Evolutionary conservation across 1,140 invertebrate genomes (phyloP).

Genomic region (Procambarus clarkii): DNA sequence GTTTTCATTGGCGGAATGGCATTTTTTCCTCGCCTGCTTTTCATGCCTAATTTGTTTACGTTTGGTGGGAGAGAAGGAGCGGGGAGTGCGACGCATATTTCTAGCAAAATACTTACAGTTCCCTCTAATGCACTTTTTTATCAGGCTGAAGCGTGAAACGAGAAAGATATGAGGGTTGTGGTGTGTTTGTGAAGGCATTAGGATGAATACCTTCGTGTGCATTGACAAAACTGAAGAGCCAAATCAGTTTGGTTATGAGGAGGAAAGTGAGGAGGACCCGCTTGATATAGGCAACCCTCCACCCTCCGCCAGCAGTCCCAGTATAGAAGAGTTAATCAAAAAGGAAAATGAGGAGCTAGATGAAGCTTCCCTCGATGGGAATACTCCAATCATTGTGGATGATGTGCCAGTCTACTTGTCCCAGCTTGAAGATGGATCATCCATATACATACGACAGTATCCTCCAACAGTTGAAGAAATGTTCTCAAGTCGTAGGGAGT

Average conservation of each 20-base stretch:
- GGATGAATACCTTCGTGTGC: constrained; percentile 22
- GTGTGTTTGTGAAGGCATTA: neutral
- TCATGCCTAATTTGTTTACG: neutral
- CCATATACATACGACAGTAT: constrained; percentile 26
- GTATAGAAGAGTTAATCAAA: neutral
- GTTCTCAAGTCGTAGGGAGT: neutral
- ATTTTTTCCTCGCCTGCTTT: neutral
- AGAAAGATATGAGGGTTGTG: neutral
- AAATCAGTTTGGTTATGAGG: neutral
- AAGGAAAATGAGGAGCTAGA: neutral
- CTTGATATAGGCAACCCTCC: neutral
- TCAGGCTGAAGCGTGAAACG: no score
- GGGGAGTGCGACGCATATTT: neutral
- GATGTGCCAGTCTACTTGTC: constrained; percentile 38
- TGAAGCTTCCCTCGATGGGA: neutral
- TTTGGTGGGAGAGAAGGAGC: neutral
- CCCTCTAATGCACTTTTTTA: neutral
- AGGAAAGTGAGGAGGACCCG: neutral
- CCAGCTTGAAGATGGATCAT: neutral
- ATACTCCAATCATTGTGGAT: constrained; percentile 17
- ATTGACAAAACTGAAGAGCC: neutral
- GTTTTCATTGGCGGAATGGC: neutral
- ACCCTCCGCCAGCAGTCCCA: neutral
- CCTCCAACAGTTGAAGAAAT: constrained; percentile 23
- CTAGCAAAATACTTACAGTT: neutral